phyloP scores from a whole-genome alignment of 1,140 invertebrate genomes.

The Dinoponera quadriceps region DNA sequence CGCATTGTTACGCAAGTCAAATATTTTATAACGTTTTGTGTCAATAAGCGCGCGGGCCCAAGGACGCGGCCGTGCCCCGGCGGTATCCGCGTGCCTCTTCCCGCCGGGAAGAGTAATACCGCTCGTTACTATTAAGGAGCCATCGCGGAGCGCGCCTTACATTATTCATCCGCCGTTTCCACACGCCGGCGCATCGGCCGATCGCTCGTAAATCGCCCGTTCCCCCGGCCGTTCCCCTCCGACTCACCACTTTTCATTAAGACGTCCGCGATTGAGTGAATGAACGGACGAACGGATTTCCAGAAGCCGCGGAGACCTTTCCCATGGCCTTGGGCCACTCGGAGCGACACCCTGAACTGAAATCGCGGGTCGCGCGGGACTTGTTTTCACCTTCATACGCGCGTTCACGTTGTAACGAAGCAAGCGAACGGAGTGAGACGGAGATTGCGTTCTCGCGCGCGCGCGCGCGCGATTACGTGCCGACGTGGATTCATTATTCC shows the following conservation, averaged over 20 bases:
- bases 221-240: constrained; percentile 16
- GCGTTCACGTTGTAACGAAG: too few relatives aligned
- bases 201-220: constrained; percentile 67
- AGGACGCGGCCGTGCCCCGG: neutral
- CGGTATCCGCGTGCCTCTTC: constrained; percentile 19
- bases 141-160: constrained; percentile 55
- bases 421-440: too few relatives aligned
- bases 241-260: constrained; percentile 70
- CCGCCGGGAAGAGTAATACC: constrained; percentile 27
- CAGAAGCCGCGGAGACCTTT: constrained; percentile 42
- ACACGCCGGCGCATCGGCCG: constrained; percentile 29
- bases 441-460: too few relatives aligned
- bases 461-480: too few relatives aligned
- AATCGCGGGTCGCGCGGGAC: too few relatives aligned
- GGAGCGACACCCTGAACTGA: too few relatives aligned
- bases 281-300: constrained; percentile 66
- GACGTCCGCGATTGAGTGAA: constrained; percentile 57
- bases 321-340: constrained; percentile 29
- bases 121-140: constrained; percentile 64
- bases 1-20: neutral
- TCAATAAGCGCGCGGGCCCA: neutral
- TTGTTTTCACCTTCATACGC: too few relatives aligned
- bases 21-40: neutral
- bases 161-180: constrained; percentile 68
- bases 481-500: neutral